phyloP scores from a whole-genome alignment of 2,113 vertebrate genomes.

The Nerophis ophidion region DNA sequence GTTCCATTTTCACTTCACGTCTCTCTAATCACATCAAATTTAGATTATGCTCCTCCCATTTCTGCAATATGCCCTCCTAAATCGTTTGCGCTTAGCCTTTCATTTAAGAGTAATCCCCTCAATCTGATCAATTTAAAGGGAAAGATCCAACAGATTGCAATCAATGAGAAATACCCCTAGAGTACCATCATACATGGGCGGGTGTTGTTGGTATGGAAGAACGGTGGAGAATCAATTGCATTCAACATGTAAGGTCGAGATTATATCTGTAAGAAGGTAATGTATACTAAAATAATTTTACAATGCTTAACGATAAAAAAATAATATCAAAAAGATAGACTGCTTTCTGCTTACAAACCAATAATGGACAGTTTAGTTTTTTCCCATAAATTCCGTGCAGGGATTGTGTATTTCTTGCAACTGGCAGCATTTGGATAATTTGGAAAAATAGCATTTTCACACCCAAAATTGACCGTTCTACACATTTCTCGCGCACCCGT shows the following conservation, averaged over 20 bases:
- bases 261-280: neutral
- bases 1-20: neutral
- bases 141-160: constrained; percentile 2
- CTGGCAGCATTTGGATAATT: no score
- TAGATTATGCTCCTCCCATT: no score
- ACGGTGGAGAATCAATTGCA: neutral
- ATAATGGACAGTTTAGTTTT: no score
- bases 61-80: neutral
- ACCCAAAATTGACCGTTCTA: no score
- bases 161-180: neutral
- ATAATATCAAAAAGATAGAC: no score
- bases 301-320: no score
- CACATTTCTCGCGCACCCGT: no score
- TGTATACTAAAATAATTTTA: neutral
- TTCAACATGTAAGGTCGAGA: neutral
- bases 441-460: no score
- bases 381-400: no score
- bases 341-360: no score
- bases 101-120: constrained; percentile 8
- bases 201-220: neutral
- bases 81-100: neutral
- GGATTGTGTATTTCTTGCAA: no score
- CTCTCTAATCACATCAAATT: neutral
- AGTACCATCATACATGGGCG: neutral
- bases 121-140: constrained; percentile 5